Conservation (phyloP, 2,113 vertebrate genomes). For the Bombycilla garrulus region DNA sequence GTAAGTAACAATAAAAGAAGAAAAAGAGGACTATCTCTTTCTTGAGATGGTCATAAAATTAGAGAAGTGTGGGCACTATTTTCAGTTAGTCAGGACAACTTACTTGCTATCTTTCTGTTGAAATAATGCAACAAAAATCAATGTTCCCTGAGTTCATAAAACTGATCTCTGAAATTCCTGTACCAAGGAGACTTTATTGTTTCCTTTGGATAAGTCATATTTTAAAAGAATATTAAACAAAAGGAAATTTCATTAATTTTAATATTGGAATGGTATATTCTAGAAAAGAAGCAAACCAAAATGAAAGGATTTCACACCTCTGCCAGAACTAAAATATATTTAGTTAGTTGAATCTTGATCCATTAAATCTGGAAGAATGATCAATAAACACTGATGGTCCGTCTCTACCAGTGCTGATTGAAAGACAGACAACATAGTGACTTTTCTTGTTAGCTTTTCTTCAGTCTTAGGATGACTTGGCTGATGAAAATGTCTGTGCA, state of each 20-base stretch:
- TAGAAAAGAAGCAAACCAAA: background rate
- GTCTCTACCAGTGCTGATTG: background rate
- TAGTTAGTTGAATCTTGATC: background rate
- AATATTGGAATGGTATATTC: background rate
- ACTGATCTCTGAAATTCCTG: background rate
- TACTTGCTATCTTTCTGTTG: background rate
- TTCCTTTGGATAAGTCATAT: background rate
- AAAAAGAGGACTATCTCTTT: background rate
- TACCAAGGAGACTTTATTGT: background rate
- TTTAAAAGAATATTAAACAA: background rate
- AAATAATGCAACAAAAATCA: background rate
- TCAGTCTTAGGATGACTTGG: background rate
- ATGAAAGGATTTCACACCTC: background rate
- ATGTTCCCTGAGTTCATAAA: background rate
- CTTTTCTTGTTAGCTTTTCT: background rate
- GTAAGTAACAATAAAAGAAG: background rate
- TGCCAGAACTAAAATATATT: background rate
- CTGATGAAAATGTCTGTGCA: background rate
- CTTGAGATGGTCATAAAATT: background rate
- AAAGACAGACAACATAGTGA: background rate
- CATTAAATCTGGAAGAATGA: background rate
- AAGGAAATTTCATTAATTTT: background rate
- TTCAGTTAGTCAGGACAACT: background rate
- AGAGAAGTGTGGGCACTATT: background rate
- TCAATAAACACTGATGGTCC: background rate